Conservation (phyloP, 2,797 vertebrate species). For the Rhynchotus rufescens region DNA sequence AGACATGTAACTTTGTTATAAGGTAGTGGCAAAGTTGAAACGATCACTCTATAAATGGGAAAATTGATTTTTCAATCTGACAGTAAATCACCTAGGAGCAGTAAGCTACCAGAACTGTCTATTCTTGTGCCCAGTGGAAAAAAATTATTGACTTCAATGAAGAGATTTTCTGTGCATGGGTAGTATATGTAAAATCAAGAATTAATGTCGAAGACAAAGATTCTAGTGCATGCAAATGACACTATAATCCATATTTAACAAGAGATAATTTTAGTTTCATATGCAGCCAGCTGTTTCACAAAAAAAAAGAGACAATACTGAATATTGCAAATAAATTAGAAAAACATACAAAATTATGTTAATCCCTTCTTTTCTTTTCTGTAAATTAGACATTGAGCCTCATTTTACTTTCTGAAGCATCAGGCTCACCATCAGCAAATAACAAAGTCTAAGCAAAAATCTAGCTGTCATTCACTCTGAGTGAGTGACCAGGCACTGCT, state of each 20-base stretch:
- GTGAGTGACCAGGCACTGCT: not conserved
- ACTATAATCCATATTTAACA: not conserved
- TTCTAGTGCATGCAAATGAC: not conserved
- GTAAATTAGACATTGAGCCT: not conserved
- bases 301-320: not conserved
- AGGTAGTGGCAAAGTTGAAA: not conserved
- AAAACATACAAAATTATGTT: not conserved
- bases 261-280: not conserved
- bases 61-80: constrained; percentile 13
- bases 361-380: not conserved
- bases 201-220: not conserved
- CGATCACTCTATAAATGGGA: not conserved
- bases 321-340: not conserved
- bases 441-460: not conserved
- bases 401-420: not conserved
- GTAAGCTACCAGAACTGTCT: not conserved
- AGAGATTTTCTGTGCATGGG: not conserved
- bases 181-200: not conserved
- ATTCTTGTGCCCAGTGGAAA: not conserved
- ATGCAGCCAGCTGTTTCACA: not conserved
- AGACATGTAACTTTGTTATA: not conserved
- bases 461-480: not conserved
- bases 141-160: not conserved
- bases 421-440: not conserved
- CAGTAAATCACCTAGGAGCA: not conserved